These are phyloP conservation scores for Polypterus bichir DNA, from an alignment of 2,113 vertebrate species.

Conservation along the genomic window DNA sequence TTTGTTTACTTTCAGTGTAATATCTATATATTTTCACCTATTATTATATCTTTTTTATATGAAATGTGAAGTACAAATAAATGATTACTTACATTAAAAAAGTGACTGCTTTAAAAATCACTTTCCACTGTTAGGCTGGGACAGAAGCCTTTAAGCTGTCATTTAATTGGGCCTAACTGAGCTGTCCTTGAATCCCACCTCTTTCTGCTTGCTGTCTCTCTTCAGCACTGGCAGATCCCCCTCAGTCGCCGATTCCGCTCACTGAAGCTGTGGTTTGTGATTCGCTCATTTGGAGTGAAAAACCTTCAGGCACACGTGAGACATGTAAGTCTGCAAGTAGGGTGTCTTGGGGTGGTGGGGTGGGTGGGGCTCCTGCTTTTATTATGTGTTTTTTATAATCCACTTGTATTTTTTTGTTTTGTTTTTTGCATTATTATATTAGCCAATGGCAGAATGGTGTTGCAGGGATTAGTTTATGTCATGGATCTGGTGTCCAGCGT, in stretches of 20 bases:
- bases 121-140: too few species aligned
- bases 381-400: background rate
- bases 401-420: background rate
- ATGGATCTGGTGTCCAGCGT: too few species aligned
- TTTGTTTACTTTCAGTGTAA: too few species aligned
- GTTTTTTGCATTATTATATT: background rate
- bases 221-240: conserved; percentile 92
- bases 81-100: too few species aligned
- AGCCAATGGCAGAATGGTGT: background rate
- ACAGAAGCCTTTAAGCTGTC: too few species aligned
- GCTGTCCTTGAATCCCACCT: too few species aligned
- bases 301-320: conserved; percentile 83
- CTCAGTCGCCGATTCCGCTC: conserved; percentile 87
- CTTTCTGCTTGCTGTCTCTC: conserved; percentile 5
- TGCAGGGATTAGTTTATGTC: too few species aligned
- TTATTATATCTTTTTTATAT: too few species aligned
- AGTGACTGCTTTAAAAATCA: too few species aligned
- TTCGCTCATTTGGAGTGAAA: conserved; percentile 85
- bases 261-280: conserved; percentile 91
- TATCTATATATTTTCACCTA: too few species aligned
- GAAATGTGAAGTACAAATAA: too few species aligned
- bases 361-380: background rate
- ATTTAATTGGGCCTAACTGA: too few species aligned
- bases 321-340: conserved; percentile 53
- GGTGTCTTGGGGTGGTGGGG: background rate